phyloP scores from a whole-genome alignment of 1,140 invertebrate species.

The Tigriopus japonicus region DNA sequence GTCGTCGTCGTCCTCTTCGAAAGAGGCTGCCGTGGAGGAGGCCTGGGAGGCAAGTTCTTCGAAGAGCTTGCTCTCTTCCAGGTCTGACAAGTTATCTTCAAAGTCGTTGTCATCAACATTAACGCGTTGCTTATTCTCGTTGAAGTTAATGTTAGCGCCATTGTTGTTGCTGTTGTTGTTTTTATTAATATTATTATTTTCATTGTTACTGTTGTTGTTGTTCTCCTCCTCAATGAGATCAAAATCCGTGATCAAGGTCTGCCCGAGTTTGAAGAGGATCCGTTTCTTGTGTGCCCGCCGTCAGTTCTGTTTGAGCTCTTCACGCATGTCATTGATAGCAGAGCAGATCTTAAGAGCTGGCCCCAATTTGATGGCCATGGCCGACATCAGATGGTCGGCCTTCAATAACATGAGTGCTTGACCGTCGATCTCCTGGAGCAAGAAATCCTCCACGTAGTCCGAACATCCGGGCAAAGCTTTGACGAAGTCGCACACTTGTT shows the following conservation, averaged over 20 bases:
- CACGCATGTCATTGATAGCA: slow-evolving; percentile 52
- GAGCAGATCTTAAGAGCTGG: slow-evolving; percentile 86
- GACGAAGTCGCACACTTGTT: slow-evolving; percentile 55
- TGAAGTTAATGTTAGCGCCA: no score
- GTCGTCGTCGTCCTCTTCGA: no score
- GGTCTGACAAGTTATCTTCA: no score
- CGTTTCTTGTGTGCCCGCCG: background rate
- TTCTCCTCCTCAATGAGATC: background rate
- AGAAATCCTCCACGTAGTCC: slow-evolving; percentile 85
- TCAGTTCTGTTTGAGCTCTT: slow-evolving; percentile 10
- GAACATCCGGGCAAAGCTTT: slow-evolving; percentile 64
- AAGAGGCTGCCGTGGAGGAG: no score
- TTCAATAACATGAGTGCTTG: slow-evolving; percentile 82
- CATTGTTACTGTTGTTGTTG: background rate
- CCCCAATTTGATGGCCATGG: slow-evolving; percentile 84
- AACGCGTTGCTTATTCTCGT: no score
- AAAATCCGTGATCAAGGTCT: background rate
- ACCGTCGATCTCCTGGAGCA: slow-evolving; percentile 84
- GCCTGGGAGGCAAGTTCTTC: no score
- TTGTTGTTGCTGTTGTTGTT: no score
- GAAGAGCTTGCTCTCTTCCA: no score
- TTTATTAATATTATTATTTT: background rate
- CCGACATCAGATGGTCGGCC: slow-evolving; percentile 80
- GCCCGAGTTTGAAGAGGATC: slow-evolving; percentile 3
- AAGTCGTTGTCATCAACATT: no score